Evolutionary conservation across 2,888 invertebrate genomes (phyloP).

Genomic region (Anorthoa munda): DNA sequence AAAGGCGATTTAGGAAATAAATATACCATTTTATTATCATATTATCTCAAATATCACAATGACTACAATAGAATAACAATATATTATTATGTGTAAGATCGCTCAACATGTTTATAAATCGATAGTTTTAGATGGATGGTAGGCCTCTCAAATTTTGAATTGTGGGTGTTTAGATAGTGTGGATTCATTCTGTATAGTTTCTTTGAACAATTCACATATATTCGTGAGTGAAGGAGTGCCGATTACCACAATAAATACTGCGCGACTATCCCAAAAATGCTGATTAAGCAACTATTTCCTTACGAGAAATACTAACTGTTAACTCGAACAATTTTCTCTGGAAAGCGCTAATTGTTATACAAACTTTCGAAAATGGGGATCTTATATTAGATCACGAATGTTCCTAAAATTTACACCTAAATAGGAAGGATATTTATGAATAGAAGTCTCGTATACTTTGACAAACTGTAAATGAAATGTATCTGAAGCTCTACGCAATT

Average conservation of each 20-base stretch:
- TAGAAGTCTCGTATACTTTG: not conserved
- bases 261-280: constrained; percentile 38
- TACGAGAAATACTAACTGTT: constrained; percentile 29
- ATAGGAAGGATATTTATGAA: not conserved
- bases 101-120: constrained; percentile 61
- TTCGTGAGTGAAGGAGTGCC: constrained; percentile 52
- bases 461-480: constrained; percentile 1
- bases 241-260: constrained; percentile 49
- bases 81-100: constrained; percentile 64
- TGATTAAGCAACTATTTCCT: constrained; percentile 52
- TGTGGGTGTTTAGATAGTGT: constrained; percentile 53
- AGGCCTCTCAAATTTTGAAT: constrained; percentile 29
- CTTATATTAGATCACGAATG: constrained; percentile 20
- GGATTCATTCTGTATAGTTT: constrained; percentile 38
- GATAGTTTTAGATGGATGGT: constrained; percentile 56
- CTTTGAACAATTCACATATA: constrained; percentile 59
- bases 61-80: constrained; percentile 62
- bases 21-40: constrained; percentile 63
- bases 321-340: constrained; percentile 45
- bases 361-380: constrained; percentile 35
- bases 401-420: not conserved
- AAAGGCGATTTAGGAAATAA: constrained; percentile 62
- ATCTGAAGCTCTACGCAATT: not conserved
- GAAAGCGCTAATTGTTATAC: constrained; percentile 42
- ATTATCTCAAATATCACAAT: constrained; percentile 67